A percentile compares a stretch with the other conserved stretches of the same genome.
Conservation (phyloP, 92 coral and sea anemone species). For the Porites evermanni region DNA sequence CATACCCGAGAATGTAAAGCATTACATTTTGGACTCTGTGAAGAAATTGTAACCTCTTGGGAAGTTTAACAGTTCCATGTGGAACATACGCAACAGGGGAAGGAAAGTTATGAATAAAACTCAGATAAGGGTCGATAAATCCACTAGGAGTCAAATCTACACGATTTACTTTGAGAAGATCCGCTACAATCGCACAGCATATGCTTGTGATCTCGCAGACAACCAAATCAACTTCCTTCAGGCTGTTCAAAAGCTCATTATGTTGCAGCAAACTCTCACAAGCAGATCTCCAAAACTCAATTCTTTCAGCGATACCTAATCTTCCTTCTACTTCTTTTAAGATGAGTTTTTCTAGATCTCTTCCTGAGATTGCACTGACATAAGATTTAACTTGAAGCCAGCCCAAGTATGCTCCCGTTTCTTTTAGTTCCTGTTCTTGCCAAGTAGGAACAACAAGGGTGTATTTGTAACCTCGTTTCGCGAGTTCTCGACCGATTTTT, state of each 20-base stretch:
- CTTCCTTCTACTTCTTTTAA: slow-evolving; percentile 65
- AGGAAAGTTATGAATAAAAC: slow-evolving; percentile 79
- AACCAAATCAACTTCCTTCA: slow-evolving; percentile 56
- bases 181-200: slow-evolving; percentile 84
- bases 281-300: slow-evolving; percentile 53
- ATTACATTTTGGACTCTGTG: slow-evolving; percentile 64
- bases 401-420: slow-evolving; percentile 7
- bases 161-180: slow-evolving; percentile 69
- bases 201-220: slow-evolving; percentile 77
- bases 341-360: slow-evolving; percentile 58
- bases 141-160: slow-evolving; percentile 84
- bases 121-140: slow-evolving; percentile 72
- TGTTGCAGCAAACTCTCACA: slow-evolving; percentile 71
- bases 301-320: slow-evolving; percentile 38
- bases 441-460: slow-evolving; percentile 71
- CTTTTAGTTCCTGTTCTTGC: slow-evolving; percentile 45
- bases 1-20: slow-evolving; percentile 55
- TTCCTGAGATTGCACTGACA: slow-evolving; percentile 55
- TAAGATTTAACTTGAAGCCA: slow-evolving; percentile 51
- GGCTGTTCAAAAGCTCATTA: slow-evolving; percentile 32
- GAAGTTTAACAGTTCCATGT: slow-evolving; percentile 61
- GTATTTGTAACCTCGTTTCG: slow-evolving; percentile 67
- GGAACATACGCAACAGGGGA: slow-evolving; percentile 73
- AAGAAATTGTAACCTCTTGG: slow-evolving; percentile 59
- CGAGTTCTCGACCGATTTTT: slow-evolving; percentile 79